phyloP scores from a whole-genome alignment of 2,797 vertebrate species.

The Anomalospiza imberbis region DNA sequence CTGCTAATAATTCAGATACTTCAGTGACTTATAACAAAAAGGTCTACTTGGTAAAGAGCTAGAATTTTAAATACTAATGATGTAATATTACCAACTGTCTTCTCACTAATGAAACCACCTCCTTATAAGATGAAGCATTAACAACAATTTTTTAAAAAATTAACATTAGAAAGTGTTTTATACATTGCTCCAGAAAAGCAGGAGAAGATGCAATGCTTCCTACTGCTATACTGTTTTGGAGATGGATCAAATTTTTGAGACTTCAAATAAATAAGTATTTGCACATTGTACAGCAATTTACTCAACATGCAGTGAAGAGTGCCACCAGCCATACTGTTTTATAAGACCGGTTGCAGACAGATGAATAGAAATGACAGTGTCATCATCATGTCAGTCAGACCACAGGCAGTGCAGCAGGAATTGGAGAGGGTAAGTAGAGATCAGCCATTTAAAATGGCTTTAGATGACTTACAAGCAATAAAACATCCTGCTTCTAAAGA shows the following conservation, averaged over 20 bases:
- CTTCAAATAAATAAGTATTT: neutral
- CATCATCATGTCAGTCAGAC: slow-evolving; percentile 26
- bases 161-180: neutral
- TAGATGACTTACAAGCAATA: neutral
- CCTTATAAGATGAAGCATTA: neutral
- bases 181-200: neutral
- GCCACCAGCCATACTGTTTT: slow-evolving; percentile 10
- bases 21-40: neutral
- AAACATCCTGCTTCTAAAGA: neutral
- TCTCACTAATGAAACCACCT: neutral
- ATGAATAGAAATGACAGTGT: slow-evolving; percentile 33
- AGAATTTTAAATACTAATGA: neutral
- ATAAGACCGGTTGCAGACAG: slow-evolving; percentile 9
- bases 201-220: neutral
- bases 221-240: neutral
- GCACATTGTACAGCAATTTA: neutral
- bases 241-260: neutral
- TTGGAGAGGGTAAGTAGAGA: neutral
- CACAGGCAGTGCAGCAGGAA: slow-evolving; percentile 2
- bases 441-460: neutral
- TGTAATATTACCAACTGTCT: neutral
- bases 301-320: neutral
- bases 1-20: neutral
- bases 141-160: neutral
- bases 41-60: neutral